These are phyloP conservation scores for Galleria mellonella DNA, from an alignment of 1,140 invertebrate species.

Conservation along the genomic window DNA sequence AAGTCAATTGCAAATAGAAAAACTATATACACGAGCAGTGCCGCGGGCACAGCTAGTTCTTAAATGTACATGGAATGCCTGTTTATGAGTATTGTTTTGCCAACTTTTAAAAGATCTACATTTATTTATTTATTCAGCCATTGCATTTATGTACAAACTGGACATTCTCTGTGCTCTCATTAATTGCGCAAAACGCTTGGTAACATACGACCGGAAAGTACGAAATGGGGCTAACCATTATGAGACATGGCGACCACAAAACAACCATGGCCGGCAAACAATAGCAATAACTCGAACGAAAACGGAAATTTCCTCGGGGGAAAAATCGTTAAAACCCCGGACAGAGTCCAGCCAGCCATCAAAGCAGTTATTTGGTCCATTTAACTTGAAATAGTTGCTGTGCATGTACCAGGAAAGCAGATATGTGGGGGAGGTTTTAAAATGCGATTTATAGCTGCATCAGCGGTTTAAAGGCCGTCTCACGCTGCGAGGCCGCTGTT, in stretches of 20 bases:
- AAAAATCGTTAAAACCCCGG: constrained; percentile 49
- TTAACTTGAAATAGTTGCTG: constrained; percentile 55
- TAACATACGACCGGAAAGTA: constrained; percentile 7
- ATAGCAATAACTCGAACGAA: constrained; percentile 53
- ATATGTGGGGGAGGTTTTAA: constrained; percentile 37
- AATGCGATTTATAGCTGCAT: constrained; percentile 45
- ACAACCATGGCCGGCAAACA: constrained; percentile 33
- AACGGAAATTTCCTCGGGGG: constrained; percentile 44
- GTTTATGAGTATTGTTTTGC: too few species aligned
- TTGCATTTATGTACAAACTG: too few species aligned
- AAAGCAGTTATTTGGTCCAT: constrained; percentile 54
- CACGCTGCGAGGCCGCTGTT: constrained; percentile 26
- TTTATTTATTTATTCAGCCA: too few species aligned
- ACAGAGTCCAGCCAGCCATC: constrained; percentile 36
- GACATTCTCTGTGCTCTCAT: not conserved
- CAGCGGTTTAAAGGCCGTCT: constrained; percentile 30
- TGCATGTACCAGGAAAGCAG: constrained; percentile 32
- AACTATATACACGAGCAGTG: too few species aligned
- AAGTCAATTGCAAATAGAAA: too few species aligned
- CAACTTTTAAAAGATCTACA: too few species aligned
- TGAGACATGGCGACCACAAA: constrained; percentile 4
- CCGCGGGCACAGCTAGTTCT: too few species aligned
- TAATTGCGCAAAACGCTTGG: constrained; percentile 3
- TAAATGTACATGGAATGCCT: too few species aligned
- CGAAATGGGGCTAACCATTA: constrained; percentile 4